Percentiles rank a stretch among this genome's conserved stretches.
Evolutionary conservation across 2,113 vertebrate species (phyloP).

Genomic region (Hippotragus niger): DNA sequence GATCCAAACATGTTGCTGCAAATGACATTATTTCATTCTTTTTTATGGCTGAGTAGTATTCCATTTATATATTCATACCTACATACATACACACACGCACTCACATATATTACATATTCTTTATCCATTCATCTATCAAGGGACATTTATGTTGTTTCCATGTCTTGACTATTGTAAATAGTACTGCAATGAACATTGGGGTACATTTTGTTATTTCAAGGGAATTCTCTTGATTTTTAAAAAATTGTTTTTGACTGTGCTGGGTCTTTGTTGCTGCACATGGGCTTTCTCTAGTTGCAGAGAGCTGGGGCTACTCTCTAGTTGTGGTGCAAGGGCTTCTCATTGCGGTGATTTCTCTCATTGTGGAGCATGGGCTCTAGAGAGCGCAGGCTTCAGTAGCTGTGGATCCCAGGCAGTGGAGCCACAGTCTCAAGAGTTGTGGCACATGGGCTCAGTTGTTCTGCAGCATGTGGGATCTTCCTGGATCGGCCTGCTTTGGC

Average conservation of each 20-base stretch:
- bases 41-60: neutral
- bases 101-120: neutral
- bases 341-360: neutral
- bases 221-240: neutral
- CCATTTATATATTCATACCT: neutral
- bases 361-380: neutral
- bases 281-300: neutral
- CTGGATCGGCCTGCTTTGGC: neutral
- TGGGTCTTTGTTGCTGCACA: neutral
- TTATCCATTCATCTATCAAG: neutral
- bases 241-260: neutral
- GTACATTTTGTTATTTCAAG: neutral
- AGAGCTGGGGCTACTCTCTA: neutral
- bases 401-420: neutral
- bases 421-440: neutral
- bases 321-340: neutral
- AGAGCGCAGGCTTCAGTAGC: neutral
- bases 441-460: neutral
- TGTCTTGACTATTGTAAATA: neutral
- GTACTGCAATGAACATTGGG: neutral
- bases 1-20: neutral
- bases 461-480: neutral
- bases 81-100: neutral
- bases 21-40: neutral
- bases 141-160: neutral